Percentiles rank a stretch among this genome's conserved stretches.
phyloP scores from a whole-genome alignment of 2,113 vertebrate genomes.

The Vidua macroura region DNA sequence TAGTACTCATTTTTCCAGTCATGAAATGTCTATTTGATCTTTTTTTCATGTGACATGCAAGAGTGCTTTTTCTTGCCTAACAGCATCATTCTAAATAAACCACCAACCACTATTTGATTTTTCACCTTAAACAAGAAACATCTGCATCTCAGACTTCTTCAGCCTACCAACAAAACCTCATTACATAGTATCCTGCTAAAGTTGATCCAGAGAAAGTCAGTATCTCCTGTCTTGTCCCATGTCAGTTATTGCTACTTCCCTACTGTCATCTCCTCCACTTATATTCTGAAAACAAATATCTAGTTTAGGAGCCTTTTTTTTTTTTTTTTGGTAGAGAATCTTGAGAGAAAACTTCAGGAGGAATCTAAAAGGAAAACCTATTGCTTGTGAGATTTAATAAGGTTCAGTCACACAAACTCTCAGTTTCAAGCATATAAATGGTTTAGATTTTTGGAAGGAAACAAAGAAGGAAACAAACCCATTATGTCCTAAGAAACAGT shows the following conservation, averaged over 20 bases:
- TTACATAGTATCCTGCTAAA: not conserved
- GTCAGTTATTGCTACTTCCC: not conserved
- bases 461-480: not conserved
- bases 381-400: not conserved
- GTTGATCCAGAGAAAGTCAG: not conserved
- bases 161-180: not conserved
- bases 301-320: not conserved
- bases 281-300: not conserved
- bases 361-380: not conserved
- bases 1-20: conserved; percentile 19
- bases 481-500: not conserved
- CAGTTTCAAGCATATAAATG: not conserved
- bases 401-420: not conserved
- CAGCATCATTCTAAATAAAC: conserved; percentile 1
- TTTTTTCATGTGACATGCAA: not conserved
- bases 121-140: conserved; percentile 20
- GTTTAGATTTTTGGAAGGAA: not conserved
- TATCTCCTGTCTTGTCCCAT: not conserved
- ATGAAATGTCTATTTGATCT: not conserved
- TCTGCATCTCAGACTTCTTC: not conserved
- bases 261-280: not conserved
- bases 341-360: not conserved
- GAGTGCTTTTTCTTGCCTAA: conserved; percentile 20
- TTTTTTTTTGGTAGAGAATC: not conserved
- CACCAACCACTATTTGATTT: not conserved